A percentile compares a stretch with the other conserved stretches of the same genome.
Evolutionary conservation across 1,140 invertebrate genomes (phyloP).

Genomic region (Calephelis nemesis): DNA sequence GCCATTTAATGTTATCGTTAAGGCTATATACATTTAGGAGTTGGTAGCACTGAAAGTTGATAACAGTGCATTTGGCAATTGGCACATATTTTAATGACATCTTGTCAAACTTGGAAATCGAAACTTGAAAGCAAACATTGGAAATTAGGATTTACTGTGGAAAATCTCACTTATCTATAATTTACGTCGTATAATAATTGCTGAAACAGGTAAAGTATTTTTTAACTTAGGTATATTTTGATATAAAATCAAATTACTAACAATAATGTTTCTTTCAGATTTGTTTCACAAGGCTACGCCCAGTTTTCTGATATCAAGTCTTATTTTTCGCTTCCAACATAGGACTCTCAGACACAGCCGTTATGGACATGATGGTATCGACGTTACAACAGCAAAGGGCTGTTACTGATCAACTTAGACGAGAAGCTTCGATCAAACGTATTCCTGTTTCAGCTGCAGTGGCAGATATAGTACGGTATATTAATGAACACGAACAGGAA

Average conservation of each 20-base stretch:
- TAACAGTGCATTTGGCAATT: too few species aligned
- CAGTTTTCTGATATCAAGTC: slow-evolving; percentile 47
- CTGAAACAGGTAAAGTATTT: neutral
- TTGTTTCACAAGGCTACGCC: slow-evolving; percentile 59
- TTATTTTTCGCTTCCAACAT: slow-evolving; percentile 77
- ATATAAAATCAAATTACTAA: neutral
- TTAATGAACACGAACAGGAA: slow-evolving; percentile 95
- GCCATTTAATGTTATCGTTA: too few species aligned
- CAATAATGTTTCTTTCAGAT: slow-evolving; percentile 38
- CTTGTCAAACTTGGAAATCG: neutral
- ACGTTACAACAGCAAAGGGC: slow-evolving; percentile 94
- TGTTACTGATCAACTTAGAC: slow-evolving; percentile 94
- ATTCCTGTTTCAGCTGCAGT: slow-evolving; percentile 93
- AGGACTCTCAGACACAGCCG: slow-evolving; percentile 90
- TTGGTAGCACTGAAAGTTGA: too few species aligned
- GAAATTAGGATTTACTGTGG: neutral
- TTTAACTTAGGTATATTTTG: neutral
- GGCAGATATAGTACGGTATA: slow-evolving; percentile 95
- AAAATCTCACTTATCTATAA: neutral
- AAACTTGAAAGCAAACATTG: neutral
- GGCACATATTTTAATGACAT: neutral
- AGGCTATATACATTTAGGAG: too few species aligned
- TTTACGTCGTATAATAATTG: neutral
- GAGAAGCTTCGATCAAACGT: slow-evolving; percentile 94
- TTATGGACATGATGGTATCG: slow-evolving; percentile 94